Percentiles rank a stretch among this genome's conserved stretches.
Conservation (phyloP, 2,797 vertebrate genomes). For the Helicolenus hilgendorfi region DNA sequence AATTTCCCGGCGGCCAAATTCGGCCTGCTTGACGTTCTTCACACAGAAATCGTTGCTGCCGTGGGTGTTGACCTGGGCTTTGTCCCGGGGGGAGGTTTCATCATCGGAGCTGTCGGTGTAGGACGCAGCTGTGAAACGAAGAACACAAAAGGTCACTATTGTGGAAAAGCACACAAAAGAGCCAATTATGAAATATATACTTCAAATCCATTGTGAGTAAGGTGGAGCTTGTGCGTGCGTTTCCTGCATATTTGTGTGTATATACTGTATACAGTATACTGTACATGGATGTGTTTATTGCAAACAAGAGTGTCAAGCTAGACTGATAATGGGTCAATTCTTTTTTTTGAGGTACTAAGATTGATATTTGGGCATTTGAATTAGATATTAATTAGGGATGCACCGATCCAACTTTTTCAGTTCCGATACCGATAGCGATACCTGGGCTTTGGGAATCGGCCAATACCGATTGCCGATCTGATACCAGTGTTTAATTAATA, state of each 20-base stretch:
- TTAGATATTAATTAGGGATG: too few relatives aligned
- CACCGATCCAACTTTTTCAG: too few relatives aligned
- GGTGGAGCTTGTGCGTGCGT: neutral
- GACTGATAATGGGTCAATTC: neutral
- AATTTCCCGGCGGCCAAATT: constrained; percentile 98
- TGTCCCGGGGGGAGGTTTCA: constrained; percentile 97
- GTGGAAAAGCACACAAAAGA: constrained; percentile 31
- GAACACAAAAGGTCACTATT: constrained; percentile 56
- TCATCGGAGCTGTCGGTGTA: constrained; percentile 99
- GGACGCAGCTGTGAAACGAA: constrained; percentile 92
- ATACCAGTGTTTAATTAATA: too few relatives aligned
- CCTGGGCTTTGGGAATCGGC: too few relatives aligned
- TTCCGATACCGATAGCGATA: too few relatives aligned
- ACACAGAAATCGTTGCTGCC: constrained; percentile 98
- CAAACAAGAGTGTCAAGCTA: neutral
- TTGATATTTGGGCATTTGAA: neutral
- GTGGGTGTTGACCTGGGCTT: constrained; percentile 96
- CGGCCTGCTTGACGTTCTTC: constrained; percentile 99
- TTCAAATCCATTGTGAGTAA: constrained; percentile 21
- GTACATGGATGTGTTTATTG: neutral
- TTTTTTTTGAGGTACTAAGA: neutral
- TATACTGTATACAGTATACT: neutral
- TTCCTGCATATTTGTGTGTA: neutral
- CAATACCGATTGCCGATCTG: too few relatives aligned
- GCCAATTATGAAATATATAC: constrained; percentile 51